These are phyloP conservation scores for Mythimna albipuncta DNA, from an alignment of 2,888 invertebrate species.

Conservation along the genomic window DNA sequence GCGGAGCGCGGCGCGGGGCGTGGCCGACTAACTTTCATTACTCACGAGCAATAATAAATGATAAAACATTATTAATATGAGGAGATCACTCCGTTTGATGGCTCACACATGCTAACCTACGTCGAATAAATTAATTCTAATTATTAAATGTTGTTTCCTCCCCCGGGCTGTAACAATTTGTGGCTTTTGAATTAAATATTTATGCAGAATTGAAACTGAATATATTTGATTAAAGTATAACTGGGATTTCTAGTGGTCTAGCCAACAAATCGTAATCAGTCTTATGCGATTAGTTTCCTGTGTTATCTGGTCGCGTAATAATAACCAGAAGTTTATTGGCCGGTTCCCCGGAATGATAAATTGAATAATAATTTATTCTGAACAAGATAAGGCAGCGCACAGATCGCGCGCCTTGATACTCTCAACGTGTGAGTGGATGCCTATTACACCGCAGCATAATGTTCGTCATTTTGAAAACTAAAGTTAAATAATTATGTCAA, in stretches of 20 bases:
- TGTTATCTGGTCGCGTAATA: slow-evolving; percentile 85
- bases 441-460: slow-evolving; percentile 65
- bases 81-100: slow-evolving; percentile 86
- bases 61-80: slow-evolving; percentile 90
- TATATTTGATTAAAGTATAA: slow-evolving; percentile 39
- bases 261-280: slow-evolving; percentile 65
- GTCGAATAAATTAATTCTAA: slow-evolving; percentile 88
- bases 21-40: slow-evolving; percentile 89
- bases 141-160: slow-evolving; percentile 83
- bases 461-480: background rate
- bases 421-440: slow-evolving; percentile 75
- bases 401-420: slow-evolving; percentile 80
- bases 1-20: slow-evolving; percentile 84
- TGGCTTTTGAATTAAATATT: slow-evolving; percentile 42
- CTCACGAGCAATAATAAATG: slow-evolving; percentile 89
- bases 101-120: slow-evolving; percentile 83
- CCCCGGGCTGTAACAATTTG: slow-evolving; percentile 65
- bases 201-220: slow-evolving; percentile 44
- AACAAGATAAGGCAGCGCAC: slow-evolving; percentile 79
- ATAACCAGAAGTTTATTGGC: slow-evolving; percentile 88
- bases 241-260: slow-evolving; percentile 36
- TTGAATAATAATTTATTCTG: slow-evolving; percentile 89
- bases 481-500: background rate
- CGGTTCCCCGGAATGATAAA: slow-evolving; percentile 83
- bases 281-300: slow-evolving; percentile 77